These are phyloP conservation scores for Xenus cinereus DNA, from an alignment of 2,113 vertebrate genomes.

Conservation along the genomic window DNA sequence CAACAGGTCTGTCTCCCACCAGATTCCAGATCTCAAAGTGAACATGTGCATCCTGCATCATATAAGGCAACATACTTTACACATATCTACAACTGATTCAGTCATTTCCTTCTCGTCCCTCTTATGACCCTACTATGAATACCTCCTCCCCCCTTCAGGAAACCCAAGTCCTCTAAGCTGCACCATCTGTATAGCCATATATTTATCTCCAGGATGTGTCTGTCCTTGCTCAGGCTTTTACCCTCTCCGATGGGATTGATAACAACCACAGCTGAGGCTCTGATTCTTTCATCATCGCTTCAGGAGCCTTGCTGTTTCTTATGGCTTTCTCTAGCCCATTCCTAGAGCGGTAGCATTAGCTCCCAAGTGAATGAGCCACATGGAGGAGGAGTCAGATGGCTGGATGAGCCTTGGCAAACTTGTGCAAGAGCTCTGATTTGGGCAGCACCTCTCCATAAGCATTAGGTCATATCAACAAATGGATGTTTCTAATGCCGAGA, in stretches of 20 bases:
- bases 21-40: constrained; percentile 18
- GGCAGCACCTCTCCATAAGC: not conserved
- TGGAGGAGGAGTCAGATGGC: not conserved
- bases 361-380: not conserved
- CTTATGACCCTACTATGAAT: constrained; percentile 39
- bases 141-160: constrained; percentile 38
- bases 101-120: constrained; percentile 58
- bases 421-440: not conserved
- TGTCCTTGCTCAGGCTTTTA: constrained; percentile 44
- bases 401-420: not conserved
- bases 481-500: not conserved
- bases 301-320: not conserved
- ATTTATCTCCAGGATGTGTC: constrained; percentile 62
- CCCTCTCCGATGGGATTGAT: not conserved
- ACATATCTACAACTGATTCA: not conserved
- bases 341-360: not conserved
- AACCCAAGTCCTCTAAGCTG: constrained; percentile 24
- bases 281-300: not conserved
- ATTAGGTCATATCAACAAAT: not conserved
- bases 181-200: constrained; percentile 45
- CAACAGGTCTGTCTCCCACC: constrained; percentile 12
- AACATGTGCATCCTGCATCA: constrained; percentile 61
- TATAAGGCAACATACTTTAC: constrained; percentile 16
- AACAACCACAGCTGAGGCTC: constrained; percentile 38
- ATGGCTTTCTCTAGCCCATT: not conserved